Conservation (phyloP, 2,888 invertebrate genomes). For the Aplocera efformata region DNA sequence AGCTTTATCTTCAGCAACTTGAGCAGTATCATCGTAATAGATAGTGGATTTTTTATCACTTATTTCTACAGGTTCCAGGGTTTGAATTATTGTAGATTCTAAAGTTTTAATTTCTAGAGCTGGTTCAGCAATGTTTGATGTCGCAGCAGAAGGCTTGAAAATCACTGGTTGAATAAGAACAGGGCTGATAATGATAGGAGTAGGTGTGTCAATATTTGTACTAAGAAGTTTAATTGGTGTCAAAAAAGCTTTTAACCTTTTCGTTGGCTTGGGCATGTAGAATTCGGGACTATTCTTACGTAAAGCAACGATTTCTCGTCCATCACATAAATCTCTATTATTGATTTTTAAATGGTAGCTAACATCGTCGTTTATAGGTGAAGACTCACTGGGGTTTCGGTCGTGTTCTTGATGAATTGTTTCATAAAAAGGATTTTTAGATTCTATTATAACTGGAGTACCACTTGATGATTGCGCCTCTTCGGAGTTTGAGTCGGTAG, state of each 20-base stretch:
- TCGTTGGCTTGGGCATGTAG: slow-evolving; percentile 29
- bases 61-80: slow-evolving; percentile 29
- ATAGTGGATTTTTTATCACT: slow-evolving; percentile 44
- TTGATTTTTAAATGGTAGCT: slow-evolving; percentile 72
- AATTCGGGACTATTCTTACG: slow-evolving; percentile 32
- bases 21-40: slow-evolving; percentile 66
- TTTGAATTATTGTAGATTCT: slow-evolving; percentile 20
- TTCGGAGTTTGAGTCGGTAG: not conserved
- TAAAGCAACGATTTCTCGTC: slow-evolving; percentile 26
- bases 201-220: slow-evolving; percentile 36
- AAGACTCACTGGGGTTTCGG: slow-evolving; percentile 16
- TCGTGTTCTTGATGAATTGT: slow-evolving; percentile 17
- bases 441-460: slow-evolving; percentile 7
- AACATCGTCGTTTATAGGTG: slow-evolving; percentile 48
- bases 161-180: slow-evolving; percentile 50
- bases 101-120: slow-evolving; percentile 27
- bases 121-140: slow-evolving; percentile 15
- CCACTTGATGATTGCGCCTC: slow-evolving; percentile 8
- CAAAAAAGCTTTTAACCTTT: slow-evolving; percentile 48
- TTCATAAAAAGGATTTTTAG: slow-evolving; percentile 31
- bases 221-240: slow-evolving; percentile 55
- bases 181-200: slow-evolving; percentile 65
- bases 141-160: slow-evolving; percentile 2
- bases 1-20: slow-evolving; percentile 42
- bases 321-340: slow-evolving; percentile 49